Base-by-base conservation (phyloP, 2,797 vertebrate species). In the Poecilia gillii region DNA sequence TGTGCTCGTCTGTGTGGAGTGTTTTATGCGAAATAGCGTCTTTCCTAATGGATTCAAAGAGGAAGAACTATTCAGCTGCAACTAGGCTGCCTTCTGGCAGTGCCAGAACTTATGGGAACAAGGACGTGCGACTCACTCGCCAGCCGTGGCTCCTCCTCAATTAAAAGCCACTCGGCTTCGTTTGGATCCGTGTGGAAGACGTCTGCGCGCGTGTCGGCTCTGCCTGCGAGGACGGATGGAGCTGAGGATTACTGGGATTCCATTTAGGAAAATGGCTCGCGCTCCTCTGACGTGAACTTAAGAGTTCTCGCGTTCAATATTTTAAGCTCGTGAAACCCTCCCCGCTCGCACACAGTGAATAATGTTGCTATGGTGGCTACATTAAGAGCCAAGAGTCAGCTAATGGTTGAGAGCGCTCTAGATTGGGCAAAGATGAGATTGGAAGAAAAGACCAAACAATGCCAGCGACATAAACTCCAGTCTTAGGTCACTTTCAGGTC, bases 161-260 rank as follows among this genome's bases (percentile, higher is more conserved):
- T 91, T 92, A 88, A 51, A 89, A 83, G 81, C 75, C 71, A 79
- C 78, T 81, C 70, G 80, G 72, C n/a, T 84, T 74, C 87, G 78
- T 90, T 86, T 81, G 82, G 75, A 47, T 80, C 47, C 74, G 39
- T 81, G 84, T 70, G 66, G 66, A 79, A 80, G 59, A 49, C 79
- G 76, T 53, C 51, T 18, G 73, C 73, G 46, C 16, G 73, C 33
- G 55, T 74, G 41, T 80, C 78, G n/a, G 73, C 79, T 74, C 39
- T 77, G 57, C 84, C 82, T 43, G 78, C 41, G 83, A 81, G 46
- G n/a, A 81, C 33, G 33, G 68, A 64, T 49, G 47, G 66, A 73
- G 73, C 33, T 71, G 80, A 62, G 57, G 41, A 70, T 64, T 33
- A 76, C 31, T 53, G 36, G 59, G n/a, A 45, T 70, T 36, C 77